Evolutionary conservation across 2,797 vertebrate genomes (phyloP).

Genomic region (Hoplostethus mediterraneus): DNA sequence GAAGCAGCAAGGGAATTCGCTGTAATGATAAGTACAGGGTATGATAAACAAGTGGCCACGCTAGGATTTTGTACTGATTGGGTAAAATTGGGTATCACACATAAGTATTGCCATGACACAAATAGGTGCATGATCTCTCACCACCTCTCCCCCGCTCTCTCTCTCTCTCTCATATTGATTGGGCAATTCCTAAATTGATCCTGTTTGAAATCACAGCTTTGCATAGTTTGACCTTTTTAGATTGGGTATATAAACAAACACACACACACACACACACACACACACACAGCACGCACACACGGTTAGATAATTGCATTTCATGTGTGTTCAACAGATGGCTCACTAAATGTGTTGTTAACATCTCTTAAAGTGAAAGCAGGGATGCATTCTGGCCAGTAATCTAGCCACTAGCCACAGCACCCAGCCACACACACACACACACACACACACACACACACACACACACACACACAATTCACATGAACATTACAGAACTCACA

Average conservation of each 20-base stretch:
- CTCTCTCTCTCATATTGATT: background rate
- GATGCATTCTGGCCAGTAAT: slow-evolving; percentile 41
- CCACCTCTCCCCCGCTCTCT: background rate
- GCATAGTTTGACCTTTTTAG: slow-evolving; percentile 6
- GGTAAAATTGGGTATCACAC: slow-evolving; percentile 19
- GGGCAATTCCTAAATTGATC: no score
- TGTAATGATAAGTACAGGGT: slow-evolving; percentile 41
- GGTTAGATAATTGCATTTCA: slow-evolving; percentile 32
- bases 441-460: slow-evolving; percentile 33
- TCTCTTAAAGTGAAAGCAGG: slow-evolving; percentile 43
- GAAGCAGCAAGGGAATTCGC: background rate
- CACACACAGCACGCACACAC: slow-evolving; percentile 5
- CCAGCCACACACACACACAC: slow-evolving; percentile 26
- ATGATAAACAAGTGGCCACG: slow-evolving; percentile 23
- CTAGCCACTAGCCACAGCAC: slow-evolving; percentile 21
- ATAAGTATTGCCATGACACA: slow-evolving; percentile 1
- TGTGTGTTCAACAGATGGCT: slow-evolving; percentile 45
- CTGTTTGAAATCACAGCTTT: no score
- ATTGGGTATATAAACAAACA: background rate
- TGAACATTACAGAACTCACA: slow-evolving; percentile 32
- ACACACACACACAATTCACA: slow-evolving; percentile 12
- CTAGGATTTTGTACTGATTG: slow-evolving; percentile 28
- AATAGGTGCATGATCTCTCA: background rate
- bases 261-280: slow-evolving; percentile 6
- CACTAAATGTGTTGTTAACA: slow-evolving; percentile 47